These are phyloP conservation scores for Agrochola litura DNA, from an alignment of 2,888 invertebrate species.

Conservation along the genomic window DNA sequence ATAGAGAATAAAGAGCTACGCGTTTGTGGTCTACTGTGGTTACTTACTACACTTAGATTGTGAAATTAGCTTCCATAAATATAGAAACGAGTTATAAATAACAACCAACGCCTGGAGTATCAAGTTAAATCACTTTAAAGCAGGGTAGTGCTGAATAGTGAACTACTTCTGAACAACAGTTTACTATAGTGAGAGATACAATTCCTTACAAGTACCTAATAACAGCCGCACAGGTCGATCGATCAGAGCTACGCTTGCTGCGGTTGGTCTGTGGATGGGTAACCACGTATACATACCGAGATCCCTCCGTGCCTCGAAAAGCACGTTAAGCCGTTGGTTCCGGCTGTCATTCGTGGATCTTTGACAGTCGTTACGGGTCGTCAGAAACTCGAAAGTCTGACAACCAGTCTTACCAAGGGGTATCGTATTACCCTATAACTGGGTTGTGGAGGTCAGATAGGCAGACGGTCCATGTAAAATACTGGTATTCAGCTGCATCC, in stretches of 20 bases:
- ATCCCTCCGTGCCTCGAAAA: not conserved
- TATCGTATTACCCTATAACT: too few relatives aligned
- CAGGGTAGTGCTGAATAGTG: not conserved
- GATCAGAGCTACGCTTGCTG: not conserved
- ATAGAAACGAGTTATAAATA: not conserved
- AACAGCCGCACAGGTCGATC: not conserved
- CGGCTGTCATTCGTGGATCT: not conserved
- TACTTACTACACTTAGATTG: not conserved
- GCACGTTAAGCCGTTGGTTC: not conserved
- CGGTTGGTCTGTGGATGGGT: not conserved
- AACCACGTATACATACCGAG: too few relatives aligned
- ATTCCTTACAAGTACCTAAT: too few relatives aligned
- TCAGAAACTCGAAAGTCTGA: not conserved
- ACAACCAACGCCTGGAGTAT: not conserved
- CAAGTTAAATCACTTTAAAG: not conserved
- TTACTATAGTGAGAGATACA: too few relatives aligned
- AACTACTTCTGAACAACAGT: not conserved
- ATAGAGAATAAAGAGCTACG: not conserved
- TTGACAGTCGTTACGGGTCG: not conserved
- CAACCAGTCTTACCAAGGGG: not conserved
- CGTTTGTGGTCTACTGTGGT: not conserved
- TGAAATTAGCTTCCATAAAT: not conserved
- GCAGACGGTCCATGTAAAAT: too few relatives aligned
- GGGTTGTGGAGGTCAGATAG: too few relatives aligned
- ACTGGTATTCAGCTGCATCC: too few relatives aligned